Evolutionary conservation across 2,888 invertebrate genomes (phyloP).

Genomic region (Tillus elongatus): DNA sequence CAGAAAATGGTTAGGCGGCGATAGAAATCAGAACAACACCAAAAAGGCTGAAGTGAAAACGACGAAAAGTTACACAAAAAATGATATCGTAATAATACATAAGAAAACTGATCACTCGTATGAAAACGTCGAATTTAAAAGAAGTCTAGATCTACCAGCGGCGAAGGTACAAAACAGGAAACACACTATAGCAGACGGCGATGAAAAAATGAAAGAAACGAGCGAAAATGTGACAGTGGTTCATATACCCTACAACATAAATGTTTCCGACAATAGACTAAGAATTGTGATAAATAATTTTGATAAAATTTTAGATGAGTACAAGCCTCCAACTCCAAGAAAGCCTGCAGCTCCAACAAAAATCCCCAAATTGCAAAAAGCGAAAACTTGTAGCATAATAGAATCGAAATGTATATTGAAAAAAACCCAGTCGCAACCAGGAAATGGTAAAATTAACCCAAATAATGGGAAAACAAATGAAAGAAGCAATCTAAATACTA

Average conservation of each 20-base stretch:
- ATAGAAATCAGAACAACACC: slow-evolving; percentile 8
- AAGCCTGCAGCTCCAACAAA: slow-evolving; percentile 20
- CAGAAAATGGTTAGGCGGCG: slow-evolving; percentile 28
- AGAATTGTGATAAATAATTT: slow-evolving; percentile 46
- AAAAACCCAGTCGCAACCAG: slow-evolving; percentile 47
- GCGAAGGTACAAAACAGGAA: no score
- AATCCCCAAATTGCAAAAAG: slow-evolving; percentile 56
- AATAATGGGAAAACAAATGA: slow-evolving; percentile 12
- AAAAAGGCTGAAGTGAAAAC: slow-evolving; percentile 13
- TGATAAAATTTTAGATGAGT: slow-evolving; percentile 47
- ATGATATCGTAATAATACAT: slow-evolving; percentile 22
- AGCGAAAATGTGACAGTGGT: slow-evolving; percentile 47
- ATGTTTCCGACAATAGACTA: slow-evolving; percentile 38
- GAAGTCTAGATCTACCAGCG: no score
- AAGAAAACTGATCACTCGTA: slow-evolving; percentile 27
- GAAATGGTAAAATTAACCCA: slow-evolving; percentile 25
- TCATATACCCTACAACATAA: slow-evolving; percentile 25
- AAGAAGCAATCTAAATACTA: slow-evolving; percentile 8
- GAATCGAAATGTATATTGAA: slow-evolving; percentile 60
- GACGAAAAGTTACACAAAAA: slow-evolving; percentile 13
- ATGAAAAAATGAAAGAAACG: no score
- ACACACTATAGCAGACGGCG: slow-evolving; percentile 16
- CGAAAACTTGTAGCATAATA: slow-evolving; percentile 61
- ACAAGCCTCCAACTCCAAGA: slow-evolving; percentile 24
- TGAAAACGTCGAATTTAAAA: slow-evolving; percentile 27